phyloP scores from a whole-genome alignment of 37 sponge, comb jelly and placozoan species.

The Aphrocallistes beatrix region DNA sequence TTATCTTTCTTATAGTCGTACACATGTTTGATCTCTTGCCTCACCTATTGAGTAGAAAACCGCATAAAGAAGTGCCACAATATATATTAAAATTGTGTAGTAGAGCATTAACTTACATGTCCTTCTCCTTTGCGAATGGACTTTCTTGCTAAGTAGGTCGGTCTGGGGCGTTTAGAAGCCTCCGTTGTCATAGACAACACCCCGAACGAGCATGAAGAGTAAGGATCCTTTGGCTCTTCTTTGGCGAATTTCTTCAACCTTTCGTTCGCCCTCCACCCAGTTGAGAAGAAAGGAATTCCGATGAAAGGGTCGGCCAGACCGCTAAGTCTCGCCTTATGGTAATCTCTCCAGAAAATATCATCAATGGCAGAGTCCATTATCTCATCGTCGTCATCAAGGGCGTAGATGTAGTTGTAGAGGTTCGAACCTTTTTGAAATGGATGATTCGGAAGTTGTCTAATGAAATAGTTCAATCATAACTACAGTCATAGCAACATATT shows the following conservation, averaged over 20 bases:
- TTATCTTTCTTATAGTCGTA: constrained; percentile 4
- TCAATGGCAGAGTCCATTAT: constrained; percentile 4
- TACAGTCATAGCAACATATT: not conserved
- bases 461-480: not conserved
- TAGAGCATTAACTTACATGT: not conserved
- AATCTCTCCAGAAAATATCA: not conserved
- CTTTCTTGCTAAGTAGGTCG: not conserved
- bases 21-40: not conserved
- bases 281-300: constrained; percentile 1
- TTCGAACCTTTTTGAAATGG: not conserved
- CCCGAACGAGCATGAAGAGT: not conserved
- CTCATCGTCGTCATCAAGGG: constrained; percentile 1
- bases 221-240: not conserved
- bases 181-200: not conserved
- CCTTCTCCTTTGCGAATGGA: constrained; percentile 15
- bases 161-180: not conserved
- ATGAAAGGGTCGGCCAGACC: not conserved
- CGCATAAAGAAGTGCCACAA: not conserved
- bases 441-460: not conserved
- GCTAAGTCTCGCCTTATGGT: not conserved
- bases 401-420: constrained; percentile 10
- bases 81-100: not conserved
- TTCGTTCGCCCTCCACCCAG: constrained; percentile 1
- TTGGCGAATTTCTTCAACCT: not conserved
- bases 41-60: not conserved